These are phyloP conservation scores for Micrastur ruficollis DNA, from an alignment of 2,797 vertebrate genomes.

Conservation along the genomic window DNA sequence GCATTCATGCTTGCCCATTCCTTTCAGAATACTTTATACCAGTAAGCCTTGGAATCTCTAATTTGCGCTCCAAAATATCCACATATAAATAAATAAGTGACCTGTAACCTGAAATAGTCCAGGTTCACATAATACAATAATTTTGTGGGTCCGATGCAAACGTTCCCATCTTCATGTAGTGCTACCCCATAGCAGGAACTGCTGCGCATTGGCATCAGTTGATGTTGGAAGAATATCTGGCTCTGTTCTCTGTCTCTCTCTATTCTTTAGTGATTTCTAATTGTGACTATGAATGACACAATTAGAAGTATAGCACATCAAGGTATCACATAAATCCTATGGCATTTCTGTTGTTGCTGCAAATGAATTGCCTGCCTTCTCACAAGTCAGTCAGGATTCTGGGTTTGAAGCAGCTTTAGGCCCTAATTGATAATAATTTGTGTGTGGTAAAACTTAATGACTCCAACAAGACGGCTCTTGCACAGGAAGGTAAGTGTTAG, in stretches of 20 bases:
- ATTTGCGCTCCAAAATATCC: neutral
- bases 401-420: neutral
- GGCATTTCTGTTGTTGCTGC: neutral
- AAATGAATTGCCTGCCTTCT: neutral
- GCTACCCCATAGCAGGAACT: neutral
- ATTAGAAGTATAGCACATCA: neutral
- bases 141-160: neutral
- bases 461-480: slow-evolving; percentile 21
- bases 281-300: neutral
- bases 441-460: slow-evolving; percentile 4
- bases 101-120: neutral
- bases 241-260: neutral
- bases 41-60: neutral
- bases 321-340: neutral
- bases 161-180: neutral
- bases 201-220: neutral
- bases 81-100: neutral
- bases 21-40: neutral
- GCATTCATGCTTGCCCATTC: neutral
- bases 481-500: neutral
- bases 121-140: neutral
- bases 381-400: neutral
- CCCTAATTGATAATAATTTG: slow-evolving; percentile 5
- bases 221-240: neutral
- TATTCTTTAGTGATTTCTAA: neutral